phyloP scores from a whole-genome alignment of 2,113 vertebrate genomes.

The Coregonus clupeaformis region DNA sequence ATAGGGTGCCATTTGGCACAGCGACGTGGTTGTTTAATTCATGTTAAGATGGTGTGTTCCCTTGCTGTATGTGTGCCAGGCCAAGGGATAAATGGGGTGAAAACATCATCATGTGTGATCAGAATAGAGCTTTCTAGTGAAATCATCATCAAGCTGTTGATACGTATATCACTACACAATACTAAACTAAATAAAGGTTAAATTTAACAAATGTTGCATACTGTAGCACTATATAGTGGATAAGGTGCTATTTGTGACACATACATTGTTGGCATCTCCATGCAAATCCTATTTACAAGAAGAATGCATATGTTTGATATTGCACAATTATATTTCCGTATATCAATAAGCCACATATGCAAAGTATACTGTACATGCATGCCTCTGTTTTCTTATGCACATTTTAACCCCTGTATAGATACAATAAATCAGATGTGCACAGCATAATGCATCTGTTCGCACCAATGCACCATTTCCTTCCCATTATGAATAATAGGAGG shows the following conservation, averaged over 20 bases:
- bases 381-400: too few species aligned
- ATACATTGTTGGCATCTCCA: not conserved
- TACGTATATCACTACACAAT: not conserved
- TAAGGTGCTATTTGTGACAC: not conserved
- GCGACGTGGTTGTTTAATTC: not conserved
- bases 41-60: not conserved
- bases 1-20: too few species aligned
- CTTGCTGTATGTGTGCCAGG: not conserved
- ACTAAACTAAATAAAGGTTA: not conserved
- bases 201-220: not conserved
- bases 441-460: too few species aligned
- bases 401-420: too few species aligned
- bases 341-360: too few species aligned
- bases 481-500: too few species aligned
- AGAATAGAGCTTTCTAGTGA: not conserved
- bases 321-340: not conserved
- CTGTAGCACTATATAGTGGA: not conserved
- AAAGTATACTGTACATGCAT: too few species aligned
- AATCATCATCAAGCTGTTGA: too few species aligned
- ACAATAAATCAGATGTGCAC: too few species aligned
- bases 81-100: not conserved
- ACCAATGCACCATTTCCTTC: too few species aligned
- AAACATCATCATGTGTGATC: not conserved
- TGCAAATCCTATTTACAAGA: not conserved
- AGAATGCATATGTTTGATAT: not conserved